Percentiles rank a stretch among this genome's conserved stretches.
These are phyloP conservation scores for Heliconius ismenius DNA, from an alignment of 2,888 invertebrate species.

Conservation along the genomic window DNA sequence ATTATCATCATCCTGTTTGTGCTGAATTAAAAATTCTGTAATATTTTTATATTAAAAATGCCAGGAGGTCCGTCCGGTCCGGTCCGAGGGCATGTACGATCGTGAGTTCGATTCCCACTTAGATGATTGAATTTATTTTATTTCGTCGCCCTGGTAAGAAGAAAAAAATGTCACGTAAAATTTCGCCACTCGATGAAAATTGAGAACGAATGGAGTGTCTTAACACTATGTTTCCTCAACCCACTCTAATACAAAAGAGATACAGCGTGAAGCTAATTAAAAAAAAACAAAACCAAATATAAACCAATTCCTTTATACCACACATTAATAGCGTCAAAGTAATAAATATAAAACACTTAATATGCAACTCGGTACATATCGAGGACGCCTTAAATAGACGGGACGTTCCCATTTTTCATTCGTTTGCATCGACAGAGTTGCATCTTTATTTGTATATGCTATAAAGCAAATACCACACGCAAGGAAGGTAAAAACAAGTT, in stretches of 20 bases:
- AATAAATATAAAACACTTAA: constrained; percentile 36
- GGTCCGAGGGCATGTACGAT: too few species aligned
- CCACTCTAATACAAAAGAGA: background rate
- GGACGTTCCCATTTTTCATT: constrained; percentile 12
- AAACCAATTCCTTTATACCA: background rate
- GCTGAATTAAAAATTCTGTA: too few species aligned
- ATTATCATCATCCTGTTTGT: too few species aligned
- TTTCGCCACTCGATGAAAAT: too few species aligned
- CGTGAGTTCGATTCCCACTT: background rate
- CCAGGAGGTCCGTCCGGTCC: too few species aligned
- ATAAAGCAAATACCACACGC: constrained; percentile 48
- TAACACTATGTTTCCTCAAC: background rate
- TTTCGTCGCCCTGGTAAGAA: too few species aligned
- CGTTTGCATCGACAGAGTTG: constrained; percentile 45
- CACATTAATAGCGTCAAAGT: background rate
- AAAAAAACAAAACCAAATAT: background rate
- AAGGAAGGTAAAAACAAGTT: constrained; percentile 40
- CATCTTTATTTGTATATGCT: constrained; percentile 47
- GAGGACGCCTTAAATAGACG: constrained; percentile 41
- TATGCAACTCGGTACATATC: constrained; percentile 43
- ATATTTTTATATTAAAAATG: too few species aligned
- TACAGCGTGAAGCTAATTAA: background rate
- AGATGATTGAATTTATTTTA: too few species aligned
- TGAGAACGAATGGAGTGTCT: background rate
- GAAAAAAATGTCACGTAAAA: too few species aligned